Evolutionary conservation across 2,797 vertebrate genomes (phyloP).

Genomic region (Dendrocincla fuliginosa): DNA sequence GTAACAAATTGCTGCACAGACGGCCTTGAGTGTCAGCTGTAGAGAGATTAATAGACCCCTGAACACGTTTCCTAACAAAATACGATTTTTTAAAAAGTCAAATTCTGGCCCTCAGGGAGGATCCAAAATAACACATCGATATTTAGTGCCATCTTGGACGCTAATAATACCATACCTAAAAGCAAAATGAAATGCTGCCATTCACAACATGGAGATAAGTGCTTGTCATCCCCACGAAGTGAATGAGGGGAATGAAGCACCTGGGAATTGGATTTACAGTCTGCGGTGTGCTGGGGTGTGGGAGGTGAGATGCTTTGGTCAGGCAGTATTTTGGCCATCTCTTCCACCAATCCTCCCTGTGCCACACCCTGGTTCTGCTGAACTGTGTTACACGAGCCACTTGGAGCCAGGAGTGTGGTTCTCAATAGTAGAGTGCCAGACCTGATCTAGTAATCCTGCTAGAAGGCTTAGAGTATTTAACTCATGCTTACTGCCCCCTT

Average conservation of each 20-base stretch:
- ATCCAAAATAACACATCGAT: background rate
- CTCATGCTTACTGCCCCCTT: background rate
- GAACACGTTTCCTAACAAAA: background rate
- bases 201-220: background rate
- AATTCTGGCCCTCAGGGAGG: background rate
- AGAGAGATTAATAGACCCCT: background rate
- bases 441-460: background rate
- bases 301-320: background rate
- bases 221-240: background rate
- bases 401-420: background rate
- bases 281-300: fast-evolving
- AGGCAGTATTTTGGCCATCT: too few relatives aligned
- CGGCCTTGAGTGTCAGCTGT: background rate
- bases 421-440: background rate
- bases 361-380: background rate
- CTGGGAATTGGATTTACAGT: background rate
- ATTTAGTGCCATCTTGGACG: background rate
- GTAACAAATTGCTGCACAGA: background rate
- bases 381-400: background rate
- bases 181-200: background rate
- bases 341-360: background rate
- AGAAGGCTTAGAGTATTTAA: background rate
- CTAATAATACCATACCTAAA: background rate
- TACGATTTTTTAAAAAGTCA: background rate
- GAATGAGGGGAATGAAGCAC: background rate